Evolutionary conservation across 1,140 invertebrate genomes (phyloP), one percentile per base, ranked within the genome.

Genomic region (Conus ventricosus): DNA sequence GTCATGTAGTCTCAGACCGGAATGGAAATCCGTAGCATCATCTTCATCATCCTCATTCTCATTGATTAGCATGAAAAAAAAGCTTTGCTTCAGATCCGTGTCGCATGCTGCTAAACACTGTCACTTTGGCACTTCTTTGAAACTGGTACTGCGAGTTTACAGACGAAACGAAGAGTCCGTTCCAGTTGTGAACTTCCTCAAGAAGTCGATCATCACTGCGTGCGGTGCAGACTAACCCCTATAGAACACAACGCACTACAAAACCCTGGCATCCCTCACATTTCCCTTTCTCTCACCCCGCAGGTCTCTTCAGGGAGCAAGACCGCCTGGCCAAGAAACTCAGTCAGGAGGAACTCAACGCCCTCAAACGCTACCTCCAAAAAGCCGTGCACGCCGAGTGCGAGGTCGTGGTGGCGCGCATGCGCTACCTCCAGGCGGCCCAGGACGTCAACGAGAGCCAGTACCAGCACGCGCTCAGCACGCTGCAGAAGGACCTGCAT

Each of bases 261-360:
- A 83, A 57, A 51, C 51, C 23, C 81, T 23, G 15, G 53, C 11
- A 17, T 20, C 53, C 25, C 20, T 23, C 5, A 10, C 25, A 10
- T 17, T 39, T 4, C 20, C 20, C 25, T 4, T 10, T 13, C 7
- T 7, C n/a, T n/a, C 53, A 20, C 11, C 23, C 53, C 13, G 13
- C 71, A 89, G 88, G 53, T 23, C 80, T 89, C 23, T 89, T 89
- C 84, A 71, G 88, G 17, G 84, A 89, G 54, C 88, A 89, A 13
- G 75, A 81, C 1, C 84, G 88, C 13, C 84, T 89, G 54, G 84
- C 88, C 54, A 86, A 82, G 71, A 89, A 89, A 23, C 88, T 89
- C 15, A 89, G 88, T 23, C 75, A 78, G n/a, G 84, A 85, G 15
- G 88, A 89, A 39, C 78, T 89, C 53, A 86, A 81, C 57, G 88